phyloP scores from a whole-genome alignment of 2,888 invertebrate genomes.

The Drosophila ezoana region DNA sequence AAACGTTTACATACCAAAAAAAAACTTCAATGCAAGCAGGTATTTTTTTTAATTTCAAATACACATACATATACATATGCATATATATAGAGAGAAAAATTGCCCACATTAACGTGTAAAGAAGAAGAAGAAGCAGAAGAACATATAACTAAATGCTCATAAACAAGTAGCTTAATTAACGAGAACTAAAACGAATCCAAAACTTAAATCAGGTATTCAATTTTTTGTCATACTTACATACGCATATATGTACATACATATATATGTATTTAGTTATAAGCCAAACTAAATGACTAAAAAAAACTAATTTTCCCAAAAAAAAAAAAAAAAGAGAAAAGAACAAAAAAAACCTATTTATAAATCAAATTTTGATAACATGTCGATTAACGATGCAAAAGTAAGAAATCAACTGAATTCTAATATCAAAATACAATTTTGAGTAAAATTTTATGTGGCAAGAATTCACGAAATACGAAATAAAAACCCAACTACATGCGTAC shows the following conservation, averaged over 20 bases:
- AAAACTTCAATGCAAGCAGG: slow-evolving; percentile 60
- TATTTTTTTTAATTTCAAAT: slow-evolving; percentile 57
- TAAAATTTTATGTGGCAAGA: slow-evolving; percentile 49
- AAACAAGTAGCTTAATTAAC: slow-evolving; percentile 62
- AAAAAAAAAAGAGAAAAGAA: slow-evolving; percentile 1
- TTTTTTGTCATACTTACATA: slow-evolving; percentile 67
- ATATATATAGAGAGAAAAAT: slow-evolving; percentile 30
- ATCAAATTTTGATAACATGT: slow-evolving; percentile 59
- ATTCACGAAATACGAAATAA: slow-evolving; percentile 22
- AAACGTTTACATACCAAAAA: slow-evolving; percentile 70
- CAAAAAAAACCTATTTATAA: slow-evolving; percentile 50
- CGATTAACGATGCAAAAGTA: slow-evolving; percentile 53
- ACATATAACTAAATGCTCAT: slow-evolving; percentile 61
- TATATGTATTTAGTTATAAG: slow-evolving; percentile 58
- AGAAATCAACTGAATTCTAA: slow-evolving; percentile 58
- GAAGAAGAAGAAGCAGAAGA: background rate
- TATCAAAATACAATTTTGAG: slow-evolving; percentile 82
- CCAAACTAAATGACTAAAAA: slow-evolving; percentile 19
- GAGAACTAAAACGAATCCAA: slow-evolving; percentile 74
- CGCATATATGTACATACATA: slow-evolving; percentile 22
- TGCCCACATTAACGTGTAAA: slow-evolving; percentile 20
- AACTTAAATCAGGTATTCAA: slow-evolving; percentile 78
- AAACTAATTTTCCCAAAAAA: slow-evolving; percentile 34
- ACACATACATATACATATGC: slow-evolving; percentile 11
- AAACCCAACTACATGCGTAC: slow-evolving; percentile 27